Evolutionary conservation across 1,140 invertebrate species (phyloP).

Genomic region (Littorina saxatilis): DNA sequence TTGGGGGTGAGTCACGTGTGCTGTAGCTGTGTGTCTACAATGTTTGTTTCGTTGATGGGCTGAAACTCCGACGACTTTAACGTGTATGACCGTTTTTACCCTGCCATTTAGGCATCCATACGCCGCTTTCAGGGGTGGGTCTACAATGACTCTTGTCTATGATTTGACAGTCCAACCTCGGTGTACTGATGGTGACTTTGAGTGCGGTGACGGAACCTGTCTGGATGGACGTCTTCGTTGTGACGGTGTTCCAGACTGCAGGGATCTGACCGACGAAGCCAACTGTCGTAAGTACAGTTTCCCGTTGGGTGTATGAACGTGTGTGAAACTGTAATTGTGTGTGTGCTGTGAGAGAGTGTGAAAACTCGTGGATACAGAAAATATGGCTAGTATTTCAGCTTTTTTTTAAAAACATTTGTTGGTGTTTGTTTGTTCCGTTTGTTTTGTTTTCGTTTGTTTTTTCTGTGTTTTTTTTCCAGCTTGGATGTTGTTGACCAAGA

Average conservation of each 20-base stretch:
- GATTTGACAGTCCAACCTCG: not conserved
- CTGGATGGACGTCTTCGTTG: conserved; percentile 79
- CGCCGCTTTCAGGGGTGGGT: too few species aligned
- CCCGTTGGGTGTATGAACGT: not conserved
- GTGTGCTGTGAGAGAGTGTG: too few species aligned
- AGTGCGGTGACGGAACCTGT: conserved; percentile 73
- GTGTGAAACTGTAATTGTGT: too few species aligned
- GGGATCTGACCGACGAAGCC: conserved; percentile 60
- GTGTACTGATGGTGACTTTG: conserved; percentile 24
- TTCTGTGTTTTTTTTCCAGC: not conserved
- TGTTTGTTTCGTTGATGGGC: too few species aligned
- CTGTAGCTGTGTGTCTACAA: too few species aligned
- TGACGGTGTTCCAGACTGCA: conserved; percentile 77
- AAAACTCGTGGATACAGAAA: too few species aligned
- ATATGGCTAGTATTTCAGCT: too few species aligned
- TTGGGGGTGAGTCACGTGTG: too few species aligned
- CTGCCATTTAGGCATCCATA: too few species aligned
- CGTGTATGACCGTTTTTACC: too few species aligned
- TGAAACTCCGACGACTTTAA: too few species aligned
- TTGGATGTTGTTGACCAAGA: not conserved
- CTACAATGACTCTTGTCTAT: too few species aligned
- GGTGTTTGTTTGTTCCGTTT: not conserved
- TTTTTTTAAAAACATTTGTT: not conserved
- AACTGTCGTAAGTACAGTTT: conserved; percentile 45
- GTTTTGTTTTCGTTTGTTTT: not conserved